A percentile compares a stretch with the other conserved stretches of the same genome.
These are phyloP conservation scores for Schrankia costaestrigalis DNA, from an alignment of 2,888 invertebrate species.

Conservation along the genomic window DNA sequence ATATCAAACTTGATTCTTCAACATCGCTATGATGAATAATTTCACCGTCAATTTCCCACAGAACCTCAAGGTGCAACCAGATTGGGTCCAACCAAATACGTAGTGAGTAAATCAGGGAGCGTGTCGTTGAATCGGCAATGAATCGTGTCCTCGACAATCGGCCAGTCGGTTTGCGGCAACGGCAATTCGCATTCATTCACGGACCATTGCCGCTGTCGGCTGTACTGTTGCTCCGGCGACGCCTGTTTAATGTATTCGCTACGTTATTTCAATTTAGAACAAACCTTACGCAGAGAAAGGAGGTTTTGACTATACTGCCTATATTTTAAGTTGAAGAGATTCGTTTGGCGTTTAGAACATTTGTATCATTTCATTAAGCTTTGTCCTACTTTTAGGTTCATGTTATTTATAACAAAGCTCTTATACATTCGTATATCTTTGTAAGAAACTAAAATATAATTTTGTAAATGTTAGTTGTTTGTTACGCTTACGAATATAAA, in stretches of 20 bases:
- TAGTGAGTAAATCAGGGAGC: conserved; percentile 54
- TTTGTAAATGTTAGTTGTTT: too few species aligned
- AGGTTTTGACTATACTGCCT: neutral
- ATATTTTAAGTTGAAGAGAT: neutral
- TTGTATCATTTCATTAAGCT: too few species aligned
- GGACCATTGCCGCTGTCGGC: conserved; percentile 45
- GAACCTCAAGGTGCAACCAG: conserved; percentile 22
- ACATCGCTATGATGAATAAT: neutral
- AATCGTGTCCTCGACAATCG: conserved; percentile 71
- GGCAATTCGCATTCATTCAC: conserved; percentile 66
- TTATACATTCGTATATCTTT: too few species aligned
- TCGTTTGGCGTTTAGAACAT: too few species aligned
- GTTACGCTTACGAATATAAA: too few species aligned
- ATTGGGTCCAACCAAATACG: conserved; percentile 40
- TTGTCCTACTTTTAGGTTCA: too few species aligned
- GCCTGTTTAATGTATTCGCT: conserved; percentile 47
- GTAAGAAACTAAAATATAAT: too few species aligned
- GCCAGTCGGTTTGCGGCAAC: conserved; percentile 66
- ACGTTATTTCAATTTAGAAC: conserved; percentile 60
- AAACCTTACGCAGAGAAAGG: conserved; percentile 19
- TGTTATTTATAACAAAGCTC: too few species aligned
- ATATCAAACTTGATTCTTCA: too few species aligned
- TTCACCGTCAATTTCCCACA: conserved; percentile 1
- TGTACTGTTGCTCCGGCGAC: conserved; percentile 38
- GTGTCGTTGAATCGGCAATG: conserved; percentile 57